Evolutionary conservation across 1,140 invertebrate genomes (phyloP), one percentile per base, ranked within the genome.

Genomic region (Zaprionus davidi): DNA sequence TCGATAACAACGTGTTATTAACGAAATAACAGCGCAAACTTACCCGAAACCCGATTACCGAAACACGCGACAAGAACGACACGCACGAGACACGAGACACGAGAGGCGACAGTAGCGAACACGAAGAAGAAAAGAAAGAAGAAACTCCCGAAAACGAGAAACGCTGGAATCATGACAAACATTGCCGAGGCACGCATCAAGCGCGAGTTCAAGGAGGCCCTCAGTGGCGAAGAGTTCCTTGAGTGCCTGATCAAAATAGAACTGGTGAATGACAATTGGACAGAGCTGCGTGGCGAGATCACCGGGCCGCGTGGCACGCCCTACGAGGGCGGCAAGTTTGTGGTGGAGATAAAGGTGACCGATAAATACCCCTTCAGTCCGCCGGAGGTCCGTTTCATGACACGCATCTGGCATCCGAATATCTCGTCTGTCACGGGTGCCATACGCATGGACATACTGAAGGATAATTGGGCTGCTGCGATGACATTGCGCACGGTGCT

Each of bases 321-420:
- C 5, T 99, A 99, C 92, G 97, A 99, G 94, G 98, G 97, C 56
- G 98, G 98, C 28, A 97, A 94, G 82, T 99, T 98, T 94, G 93
- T 96, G 78, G 94, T 99, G 69, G 98, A 99, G 93, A 99, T 99
- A 72, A 98, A 97, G 94, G 97, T 99, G 81, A 98, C 99, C 76
- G 98, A 99, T 94, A 98, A 98, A 6, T 99, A 99, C 94, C 99
- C 99, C 58, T 99, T 99, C 93, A 98, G 98, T 95, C 98, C 98
- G 78, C 98, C 98, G 60, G 98, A 98, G 95, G 97, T 97, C 71
- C 94, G 96, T 38, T 99, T 99, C 95, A 95, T 97, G 76, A 99
- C 99, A 66, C 98, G 97, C 94, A 98, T 99, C 92, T 99, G 99
- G 99, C 99, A 99, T 94, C 99, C 99, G 57, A 99, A 99, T 94